Percentiles rank a stretch among this genome's conserved stretches.
phyloP scores from a whole-genome alignment of 64 coral and sea anemone genomes.

The Stichodactyla helianthus region DNA sequence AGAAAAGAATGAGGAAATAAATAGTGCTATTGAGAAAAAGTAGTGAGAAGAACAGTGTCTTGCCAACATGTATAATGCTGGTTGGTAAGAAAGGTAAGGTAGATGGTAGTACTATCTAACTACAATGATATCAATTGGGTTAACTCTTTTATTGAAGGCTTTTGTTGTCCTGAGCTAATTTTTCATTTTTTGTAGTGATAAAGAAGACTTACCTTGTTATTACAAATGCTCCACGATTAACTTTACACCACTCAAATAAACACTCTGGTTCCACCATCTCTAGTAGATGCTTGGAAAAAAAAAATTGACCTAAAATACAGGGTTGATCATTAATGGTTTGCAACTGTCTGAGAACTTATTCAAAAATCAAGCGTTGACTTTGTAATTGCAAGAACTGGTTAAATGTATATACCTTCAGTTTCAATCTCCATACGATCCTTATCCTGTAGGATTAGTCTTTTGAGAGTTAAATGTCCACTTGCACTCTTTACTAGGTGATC shows the following conservation, averaged over 20 bases:
- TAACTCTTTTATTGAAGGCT: too few species aligned
- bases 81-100: too few species aligned
- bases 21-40: too few species aligned
- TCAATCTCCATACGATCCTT: constrained; percentile 57
- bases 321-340: neutral
- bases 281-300: constrained; percentile 69
- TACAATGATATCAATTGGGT: too few species aligned
- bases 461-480: constrained; percentile 86
- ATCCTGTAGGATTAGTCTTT: constrained; percentile 79
- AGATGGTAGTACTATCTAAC: too few species aligned
- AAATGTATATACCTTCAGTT: constrained; percentile 34
- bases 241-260: constrained; percentile 79
- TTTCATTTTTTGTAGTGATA: too few species aligned
- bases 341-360: neutral
- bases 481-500: constrained; percentile 93
- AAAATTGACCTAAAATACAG: neutral
- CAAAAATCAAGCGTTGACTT: too few species aligned
- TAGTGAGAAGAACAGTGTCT: too few species aligned
- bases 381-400: too few species aligned
- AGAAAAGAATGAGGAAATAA: too few species aligned
- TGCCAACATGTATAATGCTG: too few species aligned
- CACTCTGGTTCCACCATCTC: constrained; percentile 46
- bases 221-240: constrained; percentile 92
- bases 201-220: constrained; percentile 60
- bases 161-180: too few species aligned